Conservation (phyloP, 2,888 invertebrate species). For the Tuta absoluta region DNA sequence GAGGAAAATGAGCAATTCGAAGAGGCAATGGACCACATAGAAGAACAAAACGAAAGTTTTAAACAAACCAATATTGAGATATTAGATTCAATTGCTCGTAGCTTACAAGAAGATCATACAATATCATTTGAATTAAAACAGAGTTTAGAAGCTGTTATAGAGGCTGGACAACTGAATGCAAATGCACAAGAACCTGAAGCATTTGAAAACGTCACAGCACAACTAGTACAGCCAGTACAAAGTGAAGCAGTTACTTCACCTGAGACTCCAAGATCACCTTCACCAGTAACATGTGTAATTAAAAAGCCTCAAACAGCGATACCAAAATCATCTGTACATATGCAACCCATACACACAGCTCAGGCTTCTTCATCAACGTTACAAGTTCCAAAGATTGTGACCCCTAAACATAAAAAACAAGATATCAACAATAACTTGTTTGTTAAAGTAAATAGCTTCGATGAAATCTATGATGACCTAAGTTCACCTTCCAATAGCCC, state of each 20-base stretch:
- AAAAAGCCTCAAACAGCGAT: slow-evolving; percentile 24
- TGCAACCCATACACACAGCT: background rate
- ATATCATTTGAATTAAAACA: slow-evolving; percentile 50
- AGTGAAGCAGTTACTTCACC: background rate
- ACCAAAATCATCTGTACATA: no score
- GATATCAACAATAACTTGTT: slow-evolving; percentile 68
- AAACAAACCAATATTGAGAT: slow-evolving; percentile 69
- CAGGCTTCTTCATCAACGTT: background rate
- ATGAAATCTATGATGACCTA: slow-evolving; percentile 72
- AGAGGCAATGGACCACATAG: slow-evolving; percentile 74
- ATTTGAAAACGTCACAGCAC: background rate
- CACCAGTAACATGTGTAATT: background rate
- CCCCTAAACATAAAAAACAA: slow-evolving; percentile 39
- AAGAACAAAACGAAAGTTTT: slow-evolving; percentile 64
- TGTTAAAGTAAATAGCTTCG: slow-evolving; percentile 64
- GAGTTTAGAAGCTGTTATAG: slow-evolving; percentile 8
- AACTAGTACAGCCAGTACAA: background rate
- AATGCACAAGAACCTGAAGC: background rate
- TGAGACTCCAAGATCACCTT: background rate
- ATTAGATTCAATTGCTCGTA: slow-evolving; percentile 71
- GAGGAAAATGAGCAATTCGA: slow-evolving; percentile 76
- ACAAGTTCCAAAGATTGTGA: slow-evolving; percentile 28
- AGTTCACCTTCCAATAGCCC: slow-evolving; percentile 27
- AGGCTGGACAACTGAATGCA: background rate
- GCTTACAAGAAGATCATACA: slow-evolving; percentile 67